Evolutionary conservation across 1,140 invertebrate species (phyloP).

Genomic region (Drosophila sulfurigaster): DNA sequence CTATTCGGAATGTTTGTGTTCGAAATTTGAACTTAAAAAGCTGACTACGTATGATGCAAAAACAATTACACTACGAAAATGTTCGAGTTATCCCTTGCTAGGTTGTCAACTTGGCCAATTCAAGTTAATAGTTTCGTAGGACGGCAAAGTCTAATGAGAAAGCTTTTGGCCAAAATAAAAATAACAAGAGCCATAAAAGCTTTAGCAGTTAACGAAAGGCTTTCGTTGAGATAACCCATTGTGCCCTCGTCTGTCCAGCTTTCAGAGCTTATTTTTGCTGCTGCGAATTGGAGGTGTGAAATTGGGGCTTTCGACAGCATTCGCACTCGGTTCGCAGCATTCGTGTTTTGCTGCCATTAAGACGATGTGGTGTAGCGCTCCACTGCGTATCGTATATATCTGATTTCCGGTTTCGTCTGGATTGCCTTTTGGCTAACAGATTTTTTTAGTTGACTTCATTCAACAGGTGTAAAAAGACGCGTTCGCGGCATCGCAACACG

Average conservation of each 20-base stretch:
- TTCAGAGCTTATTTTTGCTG: slow-evolving; percentile 29
- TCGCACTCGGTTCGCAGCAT: slow-evolving; percentile 17
- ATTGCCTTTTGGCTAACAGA: slow-evolving; percentile 21
- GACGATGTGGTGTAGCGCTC: slow-evolving; percentile 30
- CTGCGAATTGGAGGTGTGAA: slow-evolving; percentile 1
- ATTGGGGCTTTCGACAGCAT: slow-evolving; percentile 19
- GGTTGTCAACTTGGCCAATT: neutral
- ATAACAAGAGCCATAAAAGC: slow-evolving; percentile 1
- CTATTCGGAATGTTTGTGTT: neutral
- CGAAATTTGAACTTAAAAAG: neutral
- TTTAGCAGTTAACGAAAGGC: slow-evolving; percentile 1
- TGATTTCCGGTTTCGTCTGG: slow-evolving; percentile 41
- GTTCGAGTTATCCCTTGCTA: neutral
- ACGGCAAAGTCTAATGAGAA: neutral
- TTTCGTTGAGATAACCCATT: slow-evolving; percentile 17
- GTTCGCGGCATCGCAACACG: neutral
- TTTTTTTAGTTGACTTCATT: slow-evolving; percentile 31
- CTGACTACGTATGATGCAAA: slow-evolving; percentile 2
- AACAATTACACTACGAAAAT: neutral
- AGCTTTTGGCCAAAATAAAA: neutral
- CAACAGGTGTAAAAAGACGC: slow-evolving; percentile 42
- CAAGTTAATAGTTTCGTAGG: neutral
- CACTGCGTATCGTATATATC: slow-evolving; percentile 14
- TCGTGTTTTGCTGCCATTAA: slow-evolving; percentile 30
- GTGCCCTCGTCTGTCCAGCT: slow-evolving; percentile 13